Percentiles rank a stretch among this genome's conserved stretches.
These are phyloP conservation scores for Peromyscus polionotus DNA, from an alignment of 2,113 vertebrate species.

Conservation along the genomic window DNA sequence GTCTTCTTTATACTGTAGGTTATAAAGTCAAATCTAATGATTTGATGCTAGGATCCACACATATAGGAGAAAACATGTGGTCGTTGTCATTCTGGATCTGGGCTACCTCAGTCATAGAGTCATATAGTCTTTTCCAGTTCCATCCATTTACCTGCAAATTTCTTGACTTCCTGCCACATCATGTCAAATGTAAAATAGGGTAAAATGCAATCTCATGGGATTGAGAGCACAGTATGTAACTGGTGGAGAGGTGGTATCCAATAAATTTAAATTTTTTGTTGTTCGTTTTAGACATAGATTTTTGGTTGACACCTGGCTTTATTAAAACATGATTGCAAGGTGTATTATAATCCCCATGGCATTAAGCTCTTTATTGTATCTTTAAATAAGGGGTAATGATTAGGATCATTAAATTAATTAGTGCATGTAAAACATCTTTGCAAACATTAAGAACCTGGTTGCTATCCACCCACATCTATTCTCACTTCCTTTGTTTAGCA, in stretches of 20 bases:
- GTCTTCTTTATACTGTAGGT: background rate
- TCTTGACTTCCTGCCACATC: background rate
- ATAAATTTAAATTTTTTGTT: background rate
- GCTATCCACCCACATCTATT: background rate
- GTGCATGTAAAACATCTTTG: background rate
- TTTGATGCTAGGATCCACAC: background rate
- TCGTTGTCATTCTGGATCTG: background rate
- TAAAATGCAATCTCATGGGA: background rate
- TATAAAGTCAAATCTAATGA: background rate
- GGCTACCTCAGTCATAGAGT: background rate
- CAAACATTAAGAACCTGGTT: too few relatives aligned
- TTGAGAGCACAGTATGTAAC: background rate
- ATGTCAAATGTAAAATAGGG: background rate
- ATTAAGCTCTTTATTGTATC: background rate
- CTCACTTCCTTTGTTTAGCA: background rate
- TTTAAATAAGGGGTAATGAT: conserved; percentile 17
- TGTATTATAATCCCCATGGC: background rate
- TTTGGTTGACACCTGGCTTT: background rate
- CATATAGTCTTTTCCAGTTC: background rate
- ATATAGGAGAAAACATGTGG: background rate
- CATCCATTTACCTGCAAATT: background rate
- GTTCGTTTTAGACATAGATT: background rate
- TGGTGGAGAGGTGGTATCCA: background rate
- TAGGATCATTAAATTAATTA: conserved; percentile 52
- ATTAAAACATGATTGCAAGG: background rate